Evolutionary conservation across 1,140 invertebrate species (phyloP).

Genomic region (Reticulitermes speratus): DNA sequence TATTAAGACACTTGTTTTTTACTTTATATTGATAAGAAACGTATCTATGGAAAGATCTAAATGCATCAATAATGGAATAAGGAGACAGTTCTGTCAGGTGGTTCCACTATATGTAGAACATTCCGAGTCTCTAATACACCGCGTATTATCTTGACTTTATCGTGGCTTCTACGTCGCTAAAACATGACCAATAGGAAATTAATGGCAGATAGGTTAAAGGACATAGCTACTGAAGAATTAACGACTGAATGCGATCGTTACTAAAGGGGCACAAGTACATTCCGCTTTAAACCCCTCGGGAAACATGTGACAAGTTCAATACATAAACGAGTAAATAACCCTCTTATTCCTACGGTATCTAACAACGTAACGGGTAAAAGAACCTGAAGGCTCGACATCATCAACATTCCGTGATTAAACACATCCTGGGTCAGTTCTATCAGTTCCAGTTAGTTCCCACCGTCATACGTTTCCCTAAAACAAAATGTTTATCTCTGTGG

Average conservation of each 20-base stretch:
- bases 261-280: not conserved
- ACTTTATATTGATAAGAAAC: not conserved
- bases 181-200: conserved; percentile 1
- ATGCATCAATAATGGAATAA: not conserved
- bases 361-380: no score
- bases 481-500: no score
- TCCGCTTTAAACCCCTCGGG: not conserved
- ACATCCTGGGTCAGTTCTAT: no score
- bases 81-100: no score
- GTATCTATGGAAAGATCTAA: not conserved
- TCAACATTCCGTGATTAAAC: no score
- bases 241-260: not conserved
- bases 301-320: not conserved
- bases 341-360: no score
- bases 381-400: no score
- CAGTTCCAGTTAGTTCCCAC: no score
- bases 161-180: not conserved
- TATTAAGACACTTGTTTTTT: not conserved
- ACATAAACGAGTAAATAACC: not conserved
- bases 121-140: not conserved
- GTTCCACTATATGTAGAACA: no score
- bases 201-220: conserved; percentile 18
- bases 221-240: not conserved
- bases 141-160: not conserved
- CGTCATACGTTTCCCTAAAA: no score